phyloP scores from a whole-genome alignment of 2,113 vertebrate genomes.

The Dunckerocampus dactyliophorus region DNA sequence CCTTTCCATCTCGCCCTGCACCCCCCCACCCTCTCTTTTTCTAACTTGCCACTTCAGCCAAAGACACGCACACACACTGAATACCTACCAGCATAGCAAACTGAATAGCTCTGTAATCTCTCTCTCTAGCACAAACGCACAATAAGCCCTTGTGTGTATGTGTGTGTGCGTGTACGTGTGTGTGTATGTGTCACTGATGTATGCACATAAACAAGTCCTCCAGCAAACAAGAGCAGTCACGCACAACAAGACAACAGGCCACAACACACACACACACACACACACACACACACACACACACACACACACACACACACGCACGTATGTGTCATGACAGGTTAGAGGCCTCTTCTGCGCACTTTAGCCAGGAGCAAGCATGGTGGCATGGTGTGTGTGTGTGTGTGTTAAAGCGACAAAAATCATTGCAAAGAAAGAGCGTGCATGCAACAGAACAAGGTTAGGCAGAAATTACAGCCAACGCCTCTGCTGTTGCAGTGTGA shows the following conservation, averaged over 20 bases:
- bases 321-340: constrained; percentile 3
- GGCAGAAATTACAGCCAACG: constrained; percentile 34
- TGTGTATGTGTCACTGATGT: constrained; percentile 47
- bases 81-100: constrained; percentile 55
- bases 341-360: not conserved
- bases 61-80: constrained; percentile 40
- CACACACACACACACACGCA: constrained; percentile 8
- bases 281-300: constrained; percentile 11
- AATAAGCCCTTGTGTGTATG: constrained; percentile 20
- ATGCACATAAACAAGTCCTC: constrained; percentile 65
- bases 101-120: constrained; percentile 53
- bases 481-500: constrained; percentile 54
- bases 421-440: constrained; percentile 32
- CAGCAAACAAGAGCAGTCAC: constrained; percentile 59
- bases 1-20: constrained; percentile 37
- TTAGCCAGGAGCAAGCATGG: not conserved
- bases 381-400: constrained; percentile 8
- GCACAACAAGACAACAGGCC: constrained; percentile 47
- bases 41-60: constrained; percentile 51
- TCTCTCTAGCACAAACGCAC: constrained; percentile 26
- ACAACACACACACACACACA: constrained; percentile 29
- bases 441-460: not conserved
- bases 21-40: constrained; percentile 19
- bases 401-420: not conserved
- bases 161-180: constrained; percentile 19